Percentiles rank a stretch among this genome's conserved stretches.
Conservation (phyloP, 2,888 invertebrate genomes). For the Drosophila putrida region DNA sequence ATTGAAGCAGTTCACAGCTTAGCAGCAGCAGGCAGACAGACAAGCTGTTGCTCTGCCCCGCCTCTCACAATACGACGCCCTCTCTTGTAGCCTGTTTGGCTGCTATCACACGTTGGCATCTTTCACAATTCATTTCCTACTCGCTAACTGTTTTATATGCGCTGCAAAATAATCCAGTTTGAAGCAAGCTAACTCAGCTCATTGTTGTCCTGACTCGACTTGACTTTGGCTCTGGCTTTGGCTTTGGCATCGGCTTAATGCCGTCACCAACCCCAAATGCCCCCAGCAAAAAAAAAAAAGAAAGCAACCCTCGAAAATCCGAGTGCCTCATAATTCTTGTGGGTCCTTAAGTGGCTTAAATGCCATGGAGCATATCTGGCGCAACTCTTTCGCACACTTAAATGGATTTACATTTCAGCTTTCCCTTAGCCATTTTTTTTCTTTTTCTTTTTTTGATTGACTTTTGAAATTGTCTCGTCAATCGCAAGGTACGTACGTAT, state of each 20-base stretch:
- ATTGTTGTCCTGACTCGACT: conserved; percentile 36
- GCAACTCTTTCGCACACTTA: conserved; percentile 57
- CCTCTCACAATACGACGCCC: not conserved
- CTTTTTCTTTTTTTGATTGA: conserved; percentile 38
- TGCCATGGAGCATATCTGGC: conserved; percentile 35
- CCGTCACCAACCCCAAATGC: conserved; percentile 14
- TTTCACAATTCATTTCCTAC: conserved; percentile 56
- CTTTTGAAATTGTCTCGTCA: conserved; percentile 55
- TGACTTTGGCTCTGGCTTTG: conserved; percentile 28
- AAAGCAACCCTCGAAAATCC: conserved; percentile 11
- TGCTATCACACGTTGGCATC: conserved; percentile 34
- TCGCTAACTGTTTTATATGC: conserved; percentile 62
- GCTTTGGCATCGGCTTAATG: conserved; percentile 18
- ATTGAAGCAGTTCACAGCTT: conserved; percentile 46
- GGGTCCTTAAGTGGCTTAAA: conserved; percentile 55
- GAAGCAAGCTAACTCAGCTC: conserved; percentile 37
- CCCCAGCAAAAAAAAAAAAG: not conserved
- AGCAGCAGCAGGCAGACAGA: conserved; percentile 19
- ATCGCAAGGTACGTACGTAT: conserved; percentile 17
- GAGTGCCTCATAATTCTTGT: conserved; percentile 42
- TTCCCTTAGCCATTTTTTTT: not conserved
- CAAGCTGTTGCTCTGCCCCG: conserved; percentile 34
- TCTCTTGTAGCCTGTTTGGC: not conserved
- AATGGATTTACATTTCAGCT: conserved; percentile 53
- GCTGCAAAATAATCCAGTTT: conserved; percentile 52